These are phyloP conservation scores for Eupithecia tripunctaria DNA, from an alignment of 2,888 invertebrate genomes.

Conservation along the genomic window DNA sequence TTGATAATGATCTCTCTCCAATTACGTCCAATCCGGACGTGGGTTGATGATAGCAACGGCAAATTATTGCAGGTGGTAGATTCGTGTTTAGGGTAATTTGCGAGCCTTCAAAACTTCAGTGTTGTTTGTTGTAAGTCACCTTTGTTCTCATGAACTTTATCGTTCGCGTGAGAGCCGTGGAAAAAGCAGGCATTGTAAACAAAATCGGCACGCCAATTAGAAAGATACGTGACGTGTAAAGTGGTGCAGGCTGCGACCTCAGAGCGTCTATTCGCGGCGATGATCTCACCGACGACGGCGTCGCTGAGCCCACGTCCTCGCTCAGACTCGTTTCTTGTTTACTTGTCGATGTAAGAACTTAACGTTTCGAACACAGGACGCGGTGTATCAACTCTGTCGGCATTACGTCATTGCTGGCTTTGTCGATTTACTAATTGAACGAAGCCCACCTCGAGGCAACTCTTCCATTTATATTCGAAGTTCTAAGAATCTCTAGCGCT, in stretches of 20 bases:
- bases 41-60: conserved; percentile 26
- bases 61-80: conserved; percentile 18
- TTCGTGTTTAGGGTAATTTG: conserved; percentile 29
- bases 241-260: conserved; percentile 79
- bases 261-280: conserved; percentile 73
- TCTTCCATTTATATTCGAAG: background rate
- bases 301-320: conserved; percentile 75
- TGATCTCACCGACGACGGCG: conserved; percentile 73
- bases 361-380: conserved; percentile 72
- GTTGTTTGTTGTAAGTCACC: conserved; percentile 49
- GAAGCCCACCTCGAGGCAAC: too few relatives aligned
- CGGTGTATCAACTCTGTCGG: conserved; percentile 59
- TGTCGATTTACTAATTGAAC: conserved; percentile 41
- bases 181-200: conserved; percentile 65
- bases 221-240: conserved; percentile 76
- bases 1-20: conserved; percentile 23
- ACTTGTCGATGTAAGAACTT: conserved; percentile 75
- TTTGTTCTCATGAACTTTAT: conserved; percentile 52
- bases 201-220: conserved; percentile 74
- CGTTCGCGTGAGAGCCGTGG: conserved; percentile 61
- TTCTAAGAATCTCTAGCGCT: conserved; percentile 5
- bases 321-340: conserved; percentile 82
- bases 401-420: conserved; percentile 69
- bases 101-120: conserved; percentile 38
- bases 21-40: conserved; percentile 29